phyloP scores from a whole-genome alignment of 2,888 invertebrate species.

The Cecidostiba fungosa region DNA sequence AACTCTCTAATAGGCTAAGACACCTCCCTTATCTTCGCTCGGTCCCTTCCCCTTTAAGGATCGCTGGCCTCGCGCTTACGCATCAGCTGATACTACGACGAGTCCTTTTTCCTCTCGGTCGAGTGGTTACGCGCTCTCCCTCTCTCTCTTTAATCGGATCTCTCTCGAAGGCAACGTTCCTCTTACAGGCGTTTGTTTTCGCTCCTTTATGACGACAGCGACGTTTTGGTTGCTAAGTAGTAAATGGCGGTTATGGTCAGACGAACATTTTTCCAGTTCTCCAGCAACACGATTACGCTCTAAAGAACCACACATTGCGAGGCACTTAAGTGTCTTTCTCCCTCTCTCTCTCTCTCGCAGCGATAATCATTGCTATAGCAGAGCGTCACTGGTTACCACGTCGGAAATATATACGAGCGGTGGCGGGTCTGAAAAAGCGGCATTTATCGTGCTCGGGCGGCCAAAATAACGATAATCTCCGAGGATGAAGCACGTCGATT shows the following conservation, averaged over 20 bases:
- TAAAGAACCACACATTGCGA: too few species aligned
- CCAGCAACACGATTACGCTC: too few species aligned
- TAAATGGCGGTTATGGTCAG: too few species aligned
- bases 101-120: not conserved
- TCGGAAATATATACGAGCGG: not conserved
- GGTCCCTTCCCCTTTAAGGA: constrained; percentile 71
- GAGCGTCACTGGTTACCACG: not conserved
- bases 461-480: constrained; percentile 43
- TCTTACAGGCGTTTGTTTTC: constrained; percentile 20
- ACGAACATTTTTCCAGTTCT: too few species aligned
- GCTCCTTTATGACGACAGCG: not conserved
- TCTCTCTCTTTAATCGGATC: constrained; percentile 10
- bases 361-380: not conserved
- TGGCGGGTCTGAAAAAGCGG: constrained; percentile 10
- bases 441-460: constrained; percentile 1
- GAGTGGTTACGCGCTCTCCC: not conserved
- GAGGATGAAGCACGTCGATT: constrained; percentile 47
- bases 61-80: constrained; percentile 67
- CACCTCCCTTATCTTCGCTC: constrained; percentile 12
- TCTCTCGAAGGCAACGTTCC: not conserved
- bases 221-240: too few species aligned
- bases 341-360: not conserved
- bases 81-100: constrained; percentile 66
- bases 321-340: too few species aligned
- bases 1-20: not conserved